Conservation (phyloP, 2,113 vertebrate species). For the Leptobrachium ailaonicum region DNA sequence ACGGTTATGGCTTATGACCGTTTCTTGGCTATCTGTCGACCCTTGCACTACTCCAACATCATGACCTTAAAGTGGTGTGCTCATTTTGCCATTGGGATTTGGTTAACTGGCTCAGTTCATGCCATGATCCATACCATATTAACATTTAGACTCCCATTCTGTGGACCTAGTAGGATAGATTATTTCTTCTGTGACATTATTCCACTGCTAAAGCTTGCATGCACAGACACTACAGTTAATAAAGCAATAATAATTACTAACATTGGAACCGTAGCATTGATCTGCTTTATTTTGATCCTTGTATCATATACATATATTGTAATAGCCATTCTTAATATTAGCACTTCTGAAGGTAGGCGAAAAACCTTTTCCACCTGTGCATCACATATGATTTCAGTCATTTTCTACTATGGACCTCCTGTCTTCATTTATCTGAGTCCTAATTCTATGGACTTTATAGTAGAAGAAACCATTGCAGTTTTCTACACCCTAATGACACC, state of each 20-base stretch:
- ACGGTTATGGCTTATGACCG: slow-evolving; percentile 50
- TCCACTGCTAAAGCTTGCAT: slow-evolving; percentile 51
- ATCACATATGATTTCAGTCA: slow-evolving; percentile 54
- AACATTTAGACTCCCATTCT: slow-evolving; percentile 49
- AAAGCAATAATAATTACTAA: slow-evolving; percentile 49
- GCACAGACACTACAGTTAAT: slow-evolving; percentile 44
- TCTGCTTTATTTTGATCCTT: slow-evolving; percentile 50
- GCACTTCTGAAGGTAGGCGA: slow-evolving; percentile 48
- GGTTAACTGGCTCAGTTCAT: slow-evolving; percentile 49
- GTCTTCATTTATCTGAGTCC: slow-evolving; percentile 56
- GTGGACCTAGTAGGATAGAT: slow-evolving; percentile 51
- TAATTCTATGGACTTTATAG: slow-evolving; percentile 36
- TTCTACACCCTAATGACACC: slow-evolving; percentile 57
- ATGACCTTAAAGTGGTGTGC: slow-evolving; percentile 28
- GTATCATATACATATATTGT: slow-evolving; percentile 54
- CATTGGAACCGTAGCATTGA: slow-evolving; percentile 21
- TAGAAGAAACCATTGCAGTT: slow-evolving; percentile 54
- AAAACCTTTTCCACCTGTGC: slow-evolving; percentile 60
- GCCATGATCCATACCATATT: slow-evolving; percentile 43
- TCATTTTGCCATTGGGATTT: slow-evolving; percentile 21
- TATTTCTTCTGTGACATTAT: slow-evolving; percentile 56
- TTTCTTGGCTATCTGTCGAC: slow-evolving; percentile 48
- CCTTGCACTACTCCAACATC: slow-evolving; percentile 41
- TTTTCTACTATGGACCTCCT: slow-evolving; percentile 48
- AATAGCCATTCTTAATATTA: slow-evolving; percentile 52